phyloP scores from a whole-genome alignment of 2,888 invertebrate genomes.

The Uropetala carovei region DNA sequence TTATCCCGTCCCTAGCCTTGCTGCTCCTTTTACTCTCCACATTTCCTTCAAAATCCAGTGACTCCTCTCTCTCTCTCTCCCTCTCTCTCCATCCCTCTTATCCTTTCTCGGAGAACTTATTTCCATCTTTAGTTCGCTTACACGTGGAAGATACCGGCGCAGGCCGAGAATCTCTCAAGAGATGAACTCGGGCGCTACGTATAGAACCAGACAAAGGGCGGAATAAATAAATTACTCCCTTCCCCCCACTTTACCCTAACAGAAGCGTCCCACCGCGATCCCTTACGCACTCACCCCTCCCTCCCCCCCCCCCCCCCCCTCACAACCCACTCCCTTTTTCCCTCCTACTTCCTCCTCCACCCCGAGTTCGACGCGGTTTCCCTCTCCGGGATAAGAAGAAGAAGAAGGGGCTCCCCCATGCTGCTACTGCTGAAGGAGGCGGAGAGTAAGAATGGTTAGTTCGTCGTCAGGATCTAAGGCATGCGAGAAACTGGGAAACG shows the following conservation, averaged over 20 bases:
- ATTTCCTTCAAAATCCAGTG: neutral
- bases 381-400: neutral
- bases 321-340: neutral
- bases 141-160: neutral
- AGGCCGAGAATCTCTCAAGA: neutral
- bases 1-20: neutral
- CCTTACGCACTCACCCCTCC: too few species aligned
- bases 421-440: neutral
- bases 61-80: neutral
- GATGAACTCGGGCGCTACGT: neutral
- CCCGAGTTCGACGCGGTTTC: neutral
- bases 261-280: too few species aligned
- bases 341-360: neutral
- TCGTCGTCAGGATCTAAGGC: neutral
- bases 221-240: constrained; percentile 3
- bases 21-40: too few species aligned
- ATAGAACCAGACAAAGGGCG: neutral
- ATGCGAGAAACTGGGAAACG: neutral
- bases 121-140: neutral
- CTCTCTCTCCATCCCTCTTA: too few species aligned
- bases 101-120: neutral
- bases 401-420: too few species aligned
- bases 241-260: neutral
- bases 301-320: too few species aligned
- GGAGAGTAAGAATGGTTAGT: neutral